Conservation (phyloP, 2,113 vertebrate species). For the Ceyx melanurus region DNA sequence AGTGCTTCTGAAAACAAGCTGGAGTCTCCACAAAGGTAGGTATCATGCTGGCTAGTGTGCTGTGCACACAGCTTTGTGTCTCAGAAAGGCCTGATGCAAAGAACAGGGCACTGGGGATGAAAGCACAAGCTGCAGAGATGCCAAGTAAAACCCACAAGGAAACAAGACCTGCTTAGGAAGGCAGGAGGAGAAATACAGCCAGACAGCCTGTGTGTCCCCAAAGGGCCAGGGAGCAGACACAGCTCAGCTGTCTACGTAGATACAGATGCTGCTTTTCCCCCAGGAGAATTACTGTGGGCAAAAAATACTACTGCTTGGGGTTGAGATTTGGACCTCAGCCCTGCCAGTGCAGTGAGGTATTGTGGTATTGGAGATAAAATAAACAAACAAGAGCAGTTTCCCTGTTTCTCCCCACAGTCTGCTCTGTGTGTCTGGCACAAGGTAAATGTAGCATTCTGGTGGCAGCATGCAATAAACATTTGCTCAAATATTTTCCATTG, state of each 20-base stretch:
- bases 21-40: background rate
- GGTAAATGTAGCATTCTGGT: conserved; percentile 35
- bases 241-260: background rate
- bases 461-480: conserved; percentile 47
- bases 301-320: background rate
- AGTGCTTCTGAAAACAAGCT: background rate
- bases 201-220: background rate
- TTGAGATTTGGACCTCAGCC: conserved; percentile 23
- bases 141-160: conserved; percentile 1
- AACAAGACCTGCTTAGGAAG: conserved; percentile 12
- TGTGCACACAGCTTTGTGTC: background rate
- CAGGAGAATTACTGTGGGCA: background rate
- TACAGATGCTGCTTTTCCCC: conserved; percentile 45
- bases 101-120: background rate
- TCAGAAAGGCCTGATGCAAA: background rate
- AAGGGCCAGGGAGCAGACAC: background rate
- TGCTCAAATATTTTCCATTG: conserved; percentile 53
- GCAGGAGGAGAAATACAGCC: background rate
- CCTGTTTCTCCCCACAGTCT: conserved; percentile 24
- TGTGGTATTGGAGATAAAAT: conserved; percentile 31
- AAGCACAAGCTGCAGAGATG: background rate
- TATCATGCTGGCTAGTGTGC: rapidly evolving
- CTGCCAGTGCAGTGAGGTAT: background rate
- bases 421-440: conserved; percentile 21
- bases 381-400: conserved; percentile 51